A percentile compares a stretch with the other conserved stretches of the same genome.
These are phyloP conservation scores for Cheirogaleus medius DNA, from an alignment of 2,113 vertebrate genomes.

Conservation along the genomic window DNA sequence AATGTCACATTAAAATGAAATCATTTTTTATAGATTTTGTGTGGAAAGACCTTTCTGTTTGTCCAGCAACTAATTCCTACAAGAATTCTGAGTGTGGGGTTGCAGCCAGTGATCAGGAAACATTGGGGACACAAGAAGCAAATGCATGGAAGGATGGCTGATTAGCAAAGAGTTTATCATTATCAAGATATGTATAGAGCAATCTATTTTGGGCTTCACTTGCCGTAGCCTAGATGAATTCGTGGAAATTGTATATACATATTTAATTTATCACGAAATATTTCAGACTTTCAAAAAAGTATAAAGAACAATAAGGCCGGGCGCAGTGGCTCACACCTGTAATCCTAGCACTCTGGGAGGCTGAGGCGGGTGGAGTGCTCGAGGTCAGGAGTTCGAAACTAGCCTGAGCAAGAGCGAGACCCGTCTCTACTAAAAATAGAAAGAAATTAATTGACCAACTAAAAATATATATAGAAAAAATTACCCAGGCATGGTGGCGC, in stretches of 20 bases:
- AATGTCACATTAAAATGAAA: background rate
- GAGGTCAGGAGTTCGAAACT: no score
- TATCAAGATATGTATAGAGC: background rate
- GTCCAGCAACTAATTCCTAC: background rate
- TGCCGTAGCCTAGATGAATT: background rate
- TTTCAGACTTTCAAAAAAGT: background rate
- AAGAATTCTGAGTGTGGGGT: background rate
- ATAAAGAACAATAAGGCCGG: conserved; percentile 21
- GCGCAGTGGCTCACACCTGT: no score
- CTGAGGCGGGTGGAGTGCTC: no score
- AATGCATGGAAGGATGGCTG: background rate
- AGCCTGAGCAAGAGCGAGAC: no score
- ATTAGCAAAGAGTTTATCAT: background rate
- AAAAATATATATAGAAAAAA: no score
- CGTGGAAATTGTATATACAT: background rate
- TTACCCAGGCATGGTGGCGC: no score
- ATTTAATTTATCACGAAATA: conserved; percentile 44
- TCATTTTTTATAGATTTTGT: background rate
- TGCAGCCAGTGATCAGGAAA: background rate
- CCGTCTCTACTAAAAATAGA: no score
- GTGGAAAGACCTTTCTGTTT: background rate
- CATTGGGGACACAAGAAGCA: background rate
- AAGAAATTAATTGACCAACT: no score
- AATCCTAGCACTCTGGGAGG: no score
- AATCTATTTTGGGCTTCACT: conserved; percentile 18